phyloP scores from a whole-genome alignment of 1,140 invertebrate genomes.

The Paralvinella palmiformis region DNA sequence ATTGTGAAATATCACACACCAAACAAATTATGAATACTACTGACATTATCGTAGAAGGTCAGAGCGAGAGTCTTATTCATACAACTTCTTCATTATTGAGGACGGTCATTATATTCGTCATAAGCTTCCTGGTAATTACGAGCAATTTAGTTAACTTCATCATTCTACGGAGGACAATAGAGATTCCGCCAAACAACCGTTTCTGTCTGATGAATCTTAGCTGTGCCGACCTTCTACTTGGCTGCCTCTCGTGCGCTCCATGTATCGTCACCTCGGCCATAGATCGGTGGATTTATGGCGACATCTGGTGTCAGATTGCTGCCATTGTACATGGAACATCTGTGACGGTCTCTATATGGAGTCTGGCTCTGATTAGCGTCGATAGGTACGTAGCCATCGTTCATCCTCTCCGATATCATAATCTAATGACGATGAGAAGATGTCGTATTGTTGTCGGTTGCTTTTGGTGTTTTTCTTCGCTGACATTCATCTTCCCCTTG shows the following conservation, averaged over 20 bases:
- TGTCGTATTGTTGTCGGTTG: not conserved
- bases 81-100: too few species aligned
- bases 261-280: slow-evolving; percentile 14
- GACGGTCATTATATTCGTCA: not conserved
- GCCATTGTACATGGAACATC: slow-evolving; percentile 24
- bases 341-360: slow-evolving; percentile 26
- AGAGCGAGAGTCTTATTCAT: too few species aligned
- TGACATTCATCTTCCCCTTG: slow-evolving; percentile 20
- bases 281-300: slow-evolving; percentile 23
- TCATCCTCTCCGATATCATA: slow-evolving; percentile 20
- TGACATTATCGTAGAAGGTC: too few species aligned
- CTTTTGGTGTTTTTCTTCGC: slow-evolving; percentile 19
- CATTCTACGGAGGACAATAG: slow-evolving; percentile 13
- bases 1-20: too few species aligned
- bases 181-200: slow-evolving; percentile 17
- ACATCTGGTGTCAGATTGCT: slow-evolving; percentile 23
- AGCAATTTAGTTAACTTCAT: slow-evolving; percentile 23
- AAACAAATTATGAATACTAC: too few species aligned
- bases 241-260: slow-evolving; percentile 22
- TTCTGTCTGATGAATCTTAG: slow-evolving; percentile 23
- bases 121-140: slow-evolving; percentile 15
- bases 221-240: slow-evolving; percentile 21
- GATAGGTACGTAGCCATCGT: slow-evolving; percentile 26
- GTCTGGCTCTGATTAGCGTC: slow-evolving; percentile 23
- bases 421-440: slow-evolving; percentile 11